Percentiles rank a stretch among this genome's conserved stretches.
Conservation (phyloP, 2,113 vertebrate species). For the Lophochroa leadbeateri region DNA sequence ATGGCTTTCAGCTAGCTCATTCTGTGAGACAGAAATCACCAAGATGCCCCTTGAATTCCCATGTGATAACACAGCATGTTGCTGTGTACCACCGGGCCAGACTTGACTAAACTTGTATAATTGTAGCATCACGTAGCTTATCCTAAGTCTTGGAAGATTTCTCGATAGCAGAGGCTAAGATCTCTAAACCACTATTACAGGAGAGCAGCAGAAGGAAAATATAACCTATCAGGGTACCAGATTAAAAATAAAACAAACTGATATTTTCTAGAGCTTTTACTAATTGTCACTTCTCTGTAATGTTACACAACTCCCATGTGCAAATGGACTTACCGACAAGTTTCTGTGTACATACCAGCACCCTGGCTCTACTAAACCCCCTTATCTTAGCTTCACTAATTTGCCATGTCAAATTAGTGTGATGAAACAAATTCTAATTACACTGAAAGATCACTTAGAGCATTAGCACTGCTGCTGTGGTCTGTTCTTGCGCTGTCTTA, state of each 20-base stretch:
- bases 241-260: constrained; percentile 50
- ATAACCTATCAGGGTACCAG: constrained; percentile 6
- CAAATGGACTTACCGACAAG: constrained; percentile 44
- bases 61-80: neutral
- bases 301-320: constrained; percentile 31
- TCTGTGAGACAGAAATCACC: neutral
- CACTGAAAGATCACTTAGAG: constrained; percentile 68
- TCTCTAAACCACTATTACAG: neutral
- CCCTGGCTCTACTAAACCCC: constrained; percentile 47
- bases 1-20: neutral
- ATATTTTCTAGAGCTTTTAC: constrained; percentile 62
- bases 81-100: neutral
- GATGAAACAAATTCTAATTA: constrained; percentile 79
- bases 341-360: constrained; percentile 51
- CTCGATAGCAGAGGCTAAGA: neutral
- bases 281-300: constrained; percentile 57
- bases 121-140: neutral
- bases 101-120: constrained; percentile 52
- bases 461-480: constrained; percentile 50
- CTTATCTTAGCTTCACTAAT: constrained; percentile 76
- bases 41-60: neutral
- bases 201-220: neutral
- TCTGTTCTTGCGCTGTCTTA: constrained; percentile 43
- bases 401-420: constrained; percentile 74
- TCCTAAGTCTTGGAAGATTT: constrained; percentile 15